phyloP scores from a whole-genome alignment of 2,797 vertebrate species.

The Fundulus diaphanus region DNA sequence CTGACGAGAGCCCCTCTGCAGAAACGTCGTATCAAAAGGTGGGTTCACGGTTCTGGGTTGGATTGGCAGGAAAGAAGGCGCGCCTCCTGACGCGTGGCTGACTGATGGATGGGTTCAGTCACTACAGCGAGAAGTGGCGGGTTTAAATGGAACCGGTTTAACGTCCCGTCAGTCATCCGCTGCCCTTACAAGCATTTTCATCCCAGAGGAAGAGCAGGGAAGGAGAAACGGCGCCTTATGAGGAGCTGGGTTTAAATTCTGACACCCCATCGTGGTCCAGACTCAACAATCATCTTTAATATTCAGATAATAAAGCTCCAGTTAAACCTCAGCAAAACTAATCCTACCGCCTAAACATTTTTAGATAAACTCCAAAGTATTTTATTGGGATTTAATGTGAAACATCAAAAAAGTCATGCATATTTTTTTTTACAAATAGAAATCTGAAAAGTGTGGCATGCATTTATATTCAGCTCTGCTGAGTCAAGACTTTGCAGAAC shows the following conservation, averaged over 20 bases:
- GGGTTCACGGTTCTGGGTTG: background rate
- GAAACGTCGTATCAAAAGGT: constrained; percentile 29
- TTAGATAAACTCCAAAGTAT: background rate
- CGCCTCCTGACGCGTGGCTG: background rate
- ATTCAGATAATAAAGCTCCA: background rate
- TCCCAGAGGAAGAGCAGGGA: background rate
- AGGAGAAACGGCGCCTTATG: background rate
- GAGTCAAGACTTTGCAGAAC: too few species aligned
- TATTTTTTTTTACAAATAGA: background rate
- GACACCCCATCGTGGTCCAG: background rate
- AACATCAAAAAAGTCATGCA: background rate
- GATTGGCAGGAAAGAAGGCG: background rate
- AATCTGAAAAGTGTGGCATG: background rate
- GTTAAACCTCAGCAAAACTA: too few species aligned
- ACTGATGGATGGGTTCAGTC: background rate
- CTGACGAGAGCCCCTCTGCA: constrained; percentile 11
- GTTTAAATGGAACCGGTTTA: background rate
- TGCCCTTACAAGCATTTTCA: background rate
- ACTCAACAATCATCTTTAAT: too few species aligned
- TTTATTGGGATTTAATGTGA: background rate
- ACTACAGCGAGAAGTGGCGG: background rate
- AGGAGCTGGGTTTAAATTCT: background rate
- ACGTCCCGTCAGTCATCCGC: background rate
- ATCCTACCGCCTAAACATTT: background rate
- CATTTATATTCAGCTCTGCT: too few species aligned